Evolutionary conservation across 2,113 vertebrate species (phyloP).

Genomic region (Syngnathoides biaculeatus): DNA sequence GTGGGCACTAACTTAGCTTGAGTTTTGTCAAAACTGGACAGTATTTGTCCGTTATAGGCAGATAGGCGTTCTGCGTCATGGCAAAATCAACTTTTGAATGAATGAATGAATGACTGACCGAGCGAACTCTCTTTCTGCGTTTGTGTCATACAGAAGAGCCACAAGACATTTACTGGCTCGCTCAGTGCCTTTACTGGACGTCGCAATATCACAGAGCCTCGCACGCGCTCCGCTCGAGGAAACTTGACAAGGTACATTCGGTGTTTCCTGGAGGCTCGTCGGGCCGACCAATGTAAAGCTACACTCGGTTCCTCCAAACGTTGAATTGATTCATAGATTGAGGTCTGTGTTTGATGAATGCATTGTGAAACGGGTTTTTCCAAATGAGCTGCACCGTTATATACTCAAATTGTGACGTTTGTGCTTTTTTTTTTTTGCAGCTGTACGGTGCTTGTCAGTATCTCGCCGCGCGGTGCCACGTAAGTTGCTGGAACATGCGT

Average conservation of each 20-base stretch:
- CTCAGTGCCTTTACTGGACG: constrained; percentile 95
- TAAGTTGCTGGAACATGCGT: constrained; percentile 72
- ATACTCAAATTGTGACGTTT: background rate
- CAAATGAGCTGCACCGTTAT: background rate
- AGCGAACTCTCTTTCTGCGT: background rate
- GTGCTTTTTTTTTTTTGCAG: constrained; percentile 61
- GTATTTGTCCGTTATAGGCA: too few relatives aligned
- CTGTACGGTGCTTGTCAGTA: constrained; percentile 93
- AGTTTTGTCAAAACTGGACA: too few relatives aligned
- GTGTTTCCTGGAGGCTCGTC: background rate
- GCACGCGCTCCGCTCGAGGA: constrained; percentile 90
- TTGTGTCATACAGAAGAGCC: constrained; percentile 81
- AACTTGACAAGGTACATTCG: constrained; percentile 92
- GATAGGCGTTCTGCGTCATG: too few relatives aligned
- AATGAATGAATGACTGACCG: background rate
- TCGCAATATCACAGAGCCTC: constrained; percentile 97
- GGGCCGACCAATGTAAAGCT: background rate
- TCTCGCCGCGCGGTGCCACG: constrained; percentile 96
- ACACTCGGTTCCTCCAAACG: too few relatives aligned
- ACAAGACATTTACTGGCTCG: constrained; percentile 96
- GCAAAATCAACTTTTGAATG: too few relatives aligned
- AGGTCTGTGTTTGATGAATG: background rate
- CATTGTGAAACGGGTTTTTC: background rate
- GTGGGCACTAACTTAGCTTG: too few relatives aligned
- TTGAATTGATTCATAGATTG: background rate